These are phyloP conservation scores for Amaurobius ferox DNA, from an alignment of 2,888 invertebrate genomes.

Conservation along the genomic window DNA sequence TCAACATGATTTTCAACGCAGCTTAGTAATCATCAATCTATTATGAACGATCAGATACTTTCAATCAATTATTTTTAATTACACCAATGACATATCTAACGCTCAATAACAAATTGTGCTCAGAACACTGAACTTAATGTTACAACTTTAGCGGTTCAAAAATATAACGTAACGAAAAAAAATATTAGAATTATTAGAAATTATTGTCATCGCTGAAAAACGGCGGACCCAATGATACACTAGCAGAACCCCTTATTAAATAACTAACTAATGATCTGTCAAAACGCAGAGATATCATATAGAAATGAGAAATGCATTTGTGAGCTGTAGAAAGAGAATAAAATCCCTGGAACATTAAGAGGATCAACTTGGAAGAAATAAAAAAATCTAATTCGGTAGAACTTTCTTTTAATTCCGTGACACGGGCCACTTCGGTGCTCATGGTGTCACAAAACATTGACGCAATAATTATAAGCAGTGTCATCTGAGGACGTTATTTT, in stretches of 20 bases:
- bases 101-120: not conserved
- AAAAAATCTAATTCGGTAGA: not conserved
- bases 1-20: too few relatives aligned
- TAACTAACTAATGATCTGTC: constrained; percentile 54
- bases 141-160: too few relatives aligned
- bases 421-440: not conserved
- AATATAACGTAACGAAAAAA: too few relatives aligned
- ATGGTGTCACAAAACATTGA: too few relatives aligned
- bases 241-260: constrained; percentile 34
- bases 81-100: not conserved
- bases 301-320: not conserved
- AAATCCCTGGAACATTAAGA: not conserved
- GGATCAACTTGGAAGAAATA: not conserved
- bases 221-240: constrained; percentile 16
- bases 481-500: too few relatives aligned
- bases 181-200: too few relatives aligned
- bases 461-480: too few relatives aligned
- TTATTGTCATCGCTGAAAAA: constrained; percentile 40
- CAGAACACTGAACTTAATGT: too few relatives aligned
- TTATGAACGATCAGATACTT: too few relatives aligned
- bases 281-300: constrained; percentile 28
- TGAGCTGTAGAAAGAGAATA: not conserved
- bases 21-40: too few relatives aligned
- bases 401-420: not conserved
- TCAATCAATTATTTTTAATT: too few relatives aligned